Evolutionary conservation across 2,888 invertebrate genomes (phyloP), one percentile per base, ranked within the genome.

Genomic region (Sialis lutaria): DNA sequence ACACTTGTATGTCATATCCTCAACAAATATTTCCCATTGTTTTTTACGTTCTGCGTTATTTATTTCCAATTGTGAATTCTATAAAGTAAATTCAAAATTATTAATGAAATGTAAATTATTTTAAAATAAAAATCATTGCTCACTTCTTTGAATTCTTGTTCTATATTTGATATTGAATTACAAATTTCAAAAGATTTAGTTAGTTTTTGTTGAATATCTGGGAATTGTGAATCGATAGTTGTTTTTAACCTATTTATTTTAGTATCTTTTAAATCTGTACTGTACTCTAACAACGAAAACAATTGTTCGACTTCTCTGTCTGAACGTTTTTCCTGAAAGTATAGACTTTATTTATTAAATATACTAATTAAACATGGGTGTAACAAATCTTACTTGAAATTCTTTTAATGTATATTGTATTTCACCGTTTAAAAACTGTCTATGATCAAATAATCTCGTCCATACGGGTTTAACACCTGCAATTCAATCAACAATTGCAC

Each of bases 361-460:
- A 49, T 47, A 10, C 40, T 30, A 45, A 45, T 9, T 1, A 42
- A 22, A 22, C 10, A 41, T 13, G 41, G 41, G 41, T 22, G 41
- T 12, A 41, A n/a, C 10, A 22, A 10, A 13, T 10, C 57, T 64
- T 69, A 86, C 87, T 76, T 91, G 89, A 67, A 90, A 90, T 63
- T 90, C 88, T 54, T 79, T 79, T 5, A 89, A 63, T 67, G 86
- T 82, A 63, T 77, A 81, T 54, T 80, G 81, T 53, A 90, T 81
- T 75, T 91, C 91, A 48, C 89, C 88, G 65, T 79, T 83, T 49
- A 90, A 63, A 62, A 90, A 87, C 34, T 86, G 84, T 52, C 82
- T 77, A 59, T 91, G 91, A 65, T 91, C 88, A 67, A 91, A 86
- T 49, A 91, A 68, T 59, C 90, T 74, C 56, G 77, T 75, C 79